Evolutionary conservation across 2,113 vertebrate species (phyloP).

Genomic region (Arothron firmamentum): DNA sequence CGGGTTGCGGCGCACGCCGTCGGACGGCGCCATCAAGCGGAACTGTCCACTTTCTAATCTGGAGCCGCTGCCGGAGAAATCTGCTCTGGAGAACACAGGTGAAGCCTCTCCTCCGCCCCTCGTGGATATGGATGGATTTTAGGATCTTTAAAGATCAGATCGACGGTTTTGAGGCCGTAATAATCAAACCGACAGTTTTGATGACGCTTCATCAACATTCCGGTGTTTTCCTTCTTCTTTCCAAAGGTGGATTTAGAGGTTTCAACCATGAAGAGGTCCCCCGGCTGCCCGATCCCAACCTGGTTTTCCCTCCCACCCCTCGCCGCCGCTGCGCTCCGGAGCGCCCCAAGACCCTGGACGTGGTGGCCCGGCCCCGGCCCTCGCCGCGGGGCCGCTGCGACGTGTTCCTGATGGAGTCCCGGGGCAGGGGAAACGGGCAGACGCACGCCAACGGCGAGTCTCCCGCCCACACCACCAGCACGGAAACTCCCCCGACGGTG

Average conservation of each 20-base stretch:
- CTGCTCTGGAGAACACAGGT: constrained; percentile 59
- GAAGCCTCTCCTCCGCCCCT: neutral
- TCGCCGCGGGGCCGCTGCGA: constrained; percentile 84
- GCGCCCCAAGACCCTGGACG: constrained; percentile 94
- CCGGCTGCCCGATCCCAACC: constrained; percentile 88
- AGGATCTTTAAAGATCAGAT: too few species aligned
- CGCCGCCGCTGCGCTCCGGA: constrained; percentile 88
- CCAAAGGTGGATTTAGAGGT: constrained; percentile 59
- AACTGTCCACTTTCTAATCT: constrained; percentile 50
- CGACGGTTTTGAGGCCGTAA: too few species aligned
- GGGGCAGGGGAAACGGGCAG: constrained; percentile 54
- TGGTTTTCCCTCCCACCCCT: constrained; percentile 91
- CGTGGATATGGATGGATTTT: too few species aligned
- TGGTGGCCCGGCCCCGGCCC: constrained; percentile 89
- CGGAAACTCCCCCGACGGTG: constrained; percentile 90
- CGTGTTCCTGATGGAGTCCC: constrained; percentile 81
- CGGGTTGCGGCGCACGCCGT: constrained; percentile 85
- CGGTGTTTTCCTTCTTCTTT: neutral
- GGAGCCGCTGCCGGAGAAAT: constrained; percentile 51
- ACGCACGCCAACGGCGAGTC: constrained; percentile 77
- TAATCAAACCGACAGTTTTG: too few species aligned
- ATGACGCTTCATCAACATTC: too few species aligned
- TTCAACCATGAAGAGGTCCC: constrained; percentile 86
- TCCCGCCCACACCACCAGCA: constrained; percentile 90
- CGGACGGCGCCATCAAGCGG: constrained; percentile 91